phyloP scores from a whole-genome alignment of 2,113 vertebrate genomes.

The Todiramphus saurophagus region DNA sequence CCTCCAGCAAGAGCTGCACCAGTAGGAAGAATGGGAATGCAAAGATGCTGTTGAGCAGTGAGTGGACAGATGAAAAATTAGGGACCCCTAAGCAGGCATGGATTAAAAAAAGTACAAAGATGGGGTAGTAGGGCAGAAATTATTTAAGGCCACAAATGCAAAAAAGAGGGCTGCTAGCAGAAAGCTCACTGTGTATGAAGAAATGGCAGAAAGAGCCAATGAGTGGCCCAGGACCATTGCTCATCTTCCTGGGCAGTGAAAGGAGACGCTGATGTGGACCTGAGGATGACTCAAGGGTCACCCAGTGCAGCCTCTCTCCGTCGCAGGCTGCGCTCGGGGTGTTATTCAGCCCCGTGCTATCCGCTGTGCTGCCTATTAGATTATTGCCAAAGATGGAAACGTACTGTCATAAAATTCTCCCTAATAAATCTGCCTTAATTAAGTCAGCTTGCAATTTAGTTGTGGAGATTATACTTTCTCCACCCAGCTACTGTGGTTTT shows the following conservation, averaged over 20 bases:
- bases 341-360: background rate
- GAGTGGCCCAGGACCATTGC: background rate
- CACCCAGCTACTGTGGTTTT: conserved; percentile 3
- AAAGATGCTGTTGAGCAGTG: background rate
- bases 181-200: background rate
- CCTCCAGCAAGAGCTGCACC: fast-evolving
- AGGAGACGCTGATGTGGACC: background rate
- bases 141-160: background rate
- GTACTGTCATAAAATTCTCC: background rate
- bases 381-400: background rate
- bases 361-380: background rate
- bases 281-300: background rate
- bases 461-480: background rate
- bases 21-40: background rate
- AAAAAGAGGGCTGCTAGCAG: background rate
- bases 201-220: background rate
- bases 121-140: background rate
- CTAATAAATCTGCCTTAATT: conserved; percentile 23
- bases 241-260: background rate
- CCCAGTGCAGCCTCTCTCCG: background rate
- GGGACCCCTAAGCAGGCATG: background rate
- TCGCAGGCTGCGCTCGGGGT: fast-evolving
- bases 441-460: conserved; percentile 1
- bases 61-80: background rate
- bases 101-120: background rate